Evolutionary conservation across 2,888 invertebrate species (phyloP).

Genomic region (Nephrotoma appendiculata): DNA sequence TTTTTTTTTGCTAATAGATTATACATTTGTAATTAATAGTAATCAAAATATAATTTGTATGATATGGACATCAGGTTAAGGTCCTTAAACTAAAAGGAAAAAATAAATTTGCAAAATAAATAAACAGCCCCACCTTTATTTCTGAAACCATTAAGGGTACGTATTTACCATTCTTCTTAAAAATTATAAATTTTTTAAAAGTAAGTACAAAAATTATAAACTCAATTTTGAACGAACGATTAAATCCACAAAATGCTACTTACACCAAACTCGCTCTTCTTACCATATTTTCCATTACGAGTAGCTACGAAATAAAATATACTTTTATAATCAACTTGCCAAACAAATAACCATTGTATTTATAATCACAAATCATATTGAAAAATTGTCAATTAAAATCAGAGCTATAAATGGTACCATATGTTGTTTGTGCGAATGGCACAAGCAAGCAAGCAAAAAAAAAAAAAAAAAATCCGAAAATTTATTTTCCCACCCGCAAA

Average conservation of each 20-base stretch:
- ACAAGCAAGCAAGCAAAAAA: background rate
- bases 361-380: background rate
- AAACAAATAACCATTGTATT: background rate
- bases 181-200: too few relatives aligned
- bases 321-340: background rate
- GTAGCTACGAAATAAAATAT: background rate
- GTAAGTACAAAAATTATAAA: too few relatives aligned
- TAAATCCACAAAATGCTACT: too few relatives aligned
- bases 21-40: background rate
- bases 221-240: too few relatives aligned
- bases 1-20: background rate
- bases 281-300: too few relatives aligned
- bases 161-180: too few relatives aligned
- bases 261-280: too few relatives aligned
- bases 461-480: background rate
- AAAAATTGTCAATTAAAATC: background rate
- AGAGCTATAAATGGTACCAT: background rate
- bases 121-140: too few relatives aligned
- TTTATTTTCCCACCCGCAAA: background rate
- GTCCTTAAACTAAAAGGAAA: background rate
- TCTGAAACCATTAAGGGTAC: too few relatives aligned
- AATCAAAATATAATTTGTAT: too few relatives aligned
- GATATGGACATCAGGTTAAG: background rate
- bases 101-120: too few relatives aligned
- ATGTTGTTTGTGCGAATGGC: background rate